Evolutionary conservation across 2,888 invertebrate genomes (phyloP).

Genomic region (Pilophorus perplexus): DNA sequence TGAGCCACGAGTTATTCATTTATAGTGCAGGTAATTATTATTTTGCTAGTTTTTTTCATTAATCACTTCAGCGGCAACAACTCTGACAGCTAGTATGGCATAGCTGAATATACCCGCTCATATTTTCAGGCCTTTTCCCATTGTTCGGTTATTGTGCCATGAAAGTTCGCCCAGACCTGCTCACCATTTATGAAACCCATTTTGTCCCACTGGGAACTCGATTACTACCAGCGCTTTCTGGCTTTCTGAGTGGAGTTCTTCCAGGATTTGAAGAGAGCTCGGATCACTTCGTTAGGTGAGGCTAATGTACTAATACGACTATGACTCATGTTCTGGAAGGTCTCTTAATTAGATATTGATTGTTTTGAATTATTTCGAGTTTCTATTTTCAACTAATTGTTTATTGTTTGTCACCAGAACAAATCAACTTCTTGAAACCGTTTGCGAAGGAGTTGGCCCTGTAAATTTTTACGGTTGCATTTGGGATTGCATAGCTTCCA

Average conservation of each 20-base stretch:
- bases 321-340: too few relatives aligned
- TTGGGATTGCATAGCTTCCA: slow-evolving; percentile 82
- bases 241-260: slow-evolving; percentile 81
- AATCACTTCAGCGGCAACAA: too few relatives aligned
- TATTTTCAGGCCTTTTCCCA: slow-evolving; percentile 79
- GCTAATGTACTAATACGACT: too few relatives aligned
- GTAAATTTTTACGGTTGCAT: slow-evolving; percentile 81
- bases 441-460: slow-evolving; percentile 73
- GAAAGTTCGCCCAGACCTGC: slow-evolving; percentile 78
- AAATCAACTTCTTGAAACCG: slow-evolving; percentile 63
- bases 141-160: slow-evolving; percentile 83
- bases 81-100: neutral
- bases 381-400: slow-evolving; percentile 1
- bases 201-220: slow-evolving; percentile 77
- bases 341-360: too few relatives aligned
- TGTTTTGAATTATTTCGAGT: too few relatives aligned
- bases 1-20: slow-evolving; percentile 79
- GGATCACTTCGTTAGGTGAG: slow-evolving; percentile 71
- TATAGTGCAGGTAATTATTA: slow-evolving; percentile 64
- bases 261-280: slow-evolving; percentile 85
- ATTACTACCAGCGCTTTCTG: slow-evolving; percentile 76
- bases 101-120: too few relatives aligned
- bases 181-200: slow-evolving; percentile 82
- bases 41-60: slow-evolving; percentile 42
- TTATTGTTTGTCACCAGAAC: slow-evolving; percentile 54